Base-by-base conservation (phyloP, 2,113 vertebrate genomes). In the Lophotis ruficrista region DNA sequence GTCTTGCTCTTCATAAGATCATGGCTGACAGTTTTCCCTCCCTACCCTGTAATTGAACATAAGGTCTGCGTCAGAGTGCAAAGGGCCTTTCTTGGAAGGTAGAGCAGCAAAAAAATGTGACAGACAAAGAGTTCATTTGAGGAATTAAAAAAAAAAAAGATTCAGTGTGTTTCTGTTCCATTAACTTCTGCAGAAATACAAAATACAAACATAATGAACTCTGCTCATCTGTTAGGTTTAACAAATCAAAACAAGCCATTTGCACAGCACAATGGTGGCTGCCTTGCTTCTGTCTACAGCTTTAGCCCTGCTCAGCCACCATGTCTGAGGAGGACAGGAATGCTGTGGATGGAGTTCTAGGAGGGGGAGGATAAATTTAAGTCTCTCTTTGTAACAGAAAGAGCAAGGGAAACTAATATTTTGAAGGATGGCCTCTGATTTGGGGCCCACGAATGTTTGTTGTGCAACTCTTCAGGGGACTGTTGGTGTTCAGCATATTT, bases 101-200 rank as follows among this genome's bases (percentile, higher is more conserved):
- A n/a, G 14, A 28, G 11, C 33, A 86, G 51, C 25, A 56, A 37
- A 62, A 56, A 54, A 54, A 24, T 54, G n/a, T 33, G 47, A 38
- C 6, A 17, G 31, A 12, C 31, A 79, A 66, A 51, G 6, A 6
- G 25, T 76, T 66, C 4, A 11, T 76, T 65, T 51, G 14, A 12
- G 35, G 41, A 66, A 71, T 76, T 14, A 45, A 10, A 79, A 17
- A 15, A 30, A 60, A 30, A 37, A 10, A 60, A 38, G 14, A 9
- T 13, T 25, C 4, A 1, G 12, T 0, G 0, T 72, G 43, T 62
- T 84, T 65, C 61, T 94, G 25, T 47, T 14, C 51, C 18, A 2
- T 71, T 62, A 16, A 31, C 58, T 61, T 43, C 28, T 57, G 35
- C 50, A 68, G 64, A 90, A 92, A 58, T 57, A 68, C 12, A 30